Percentiles rank a stretch among this genome's conserved stretches.
Evolutionary conservation across 2,888 invertebrate species (phyloP).

Genomic region (Clanis bilineata): DNA sequence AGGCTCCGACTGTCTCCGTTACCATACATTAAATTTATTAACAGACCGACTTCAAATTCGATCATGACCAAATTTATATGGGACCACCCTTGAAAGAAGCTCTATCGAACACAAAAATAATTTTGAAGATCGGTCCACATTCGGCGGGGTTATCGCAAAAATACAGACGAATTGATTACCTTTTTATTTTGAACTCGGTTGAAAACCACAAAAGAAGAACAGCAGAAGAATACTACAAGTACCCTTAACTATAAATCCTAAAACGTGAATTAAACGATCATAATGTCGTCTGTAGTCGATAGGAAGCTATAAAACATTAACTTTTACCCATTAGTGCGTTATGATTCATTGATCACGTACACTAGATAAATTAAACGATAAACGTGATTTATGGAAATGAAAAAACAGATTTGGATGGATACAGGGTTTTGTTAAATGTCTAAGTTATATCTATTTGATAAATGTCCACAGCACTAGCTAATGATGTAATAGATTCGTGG

Average conservation of each 20-base stretch:
- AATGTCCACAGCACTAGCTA: background rate
- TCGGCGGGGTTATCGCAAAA: too few relatives aligned
- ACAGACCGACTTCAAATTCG: too few relatives aligned
- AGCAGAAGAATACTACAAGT: background rate
- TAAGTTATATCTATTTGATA: background rate
- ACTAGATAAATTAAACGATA: constrained; percentile 48
- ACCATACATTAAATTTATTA: too few relatives aligned
- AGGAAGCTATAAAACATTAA: constrained; percentile 11
- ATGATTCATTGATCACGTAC: constrained; percentile 31
- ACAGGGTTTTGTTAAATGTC: background rate
- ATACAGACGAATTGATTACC: too few relatives aligned
- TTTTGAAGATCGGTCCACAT: too few relatives aligned
- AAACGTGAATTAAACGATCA: background rate
- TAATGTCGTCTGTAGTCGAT: constrained; percentile 15
- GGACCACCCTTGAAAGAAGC: too few relatives aligned
- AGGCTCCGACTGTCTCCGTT: too few relatives aligned
- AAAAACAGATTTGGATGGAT: background rate
- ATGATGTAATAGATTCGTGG: too few relatives aligned
- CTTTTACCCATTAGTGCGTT: constrained; percentile 18
- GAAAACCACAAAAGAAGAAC: background rate
- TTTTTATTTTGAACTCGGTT: too few relatives aligned
- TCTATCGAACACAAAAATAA: too few relatives aligned
- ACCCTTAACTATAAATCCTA: background rate
- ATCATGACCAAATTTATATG: too few relatives aligned
- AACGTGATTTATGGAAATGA: constrained; percentile 43